A percentile compares a stretch with the other conserved stretches of the same genome.
These are phyloP conservation scores for Enteromius thamalakanensis DNA, from an alignment of 2,797 vertebrate genomes.

Conservation along the genomic window DNA sequence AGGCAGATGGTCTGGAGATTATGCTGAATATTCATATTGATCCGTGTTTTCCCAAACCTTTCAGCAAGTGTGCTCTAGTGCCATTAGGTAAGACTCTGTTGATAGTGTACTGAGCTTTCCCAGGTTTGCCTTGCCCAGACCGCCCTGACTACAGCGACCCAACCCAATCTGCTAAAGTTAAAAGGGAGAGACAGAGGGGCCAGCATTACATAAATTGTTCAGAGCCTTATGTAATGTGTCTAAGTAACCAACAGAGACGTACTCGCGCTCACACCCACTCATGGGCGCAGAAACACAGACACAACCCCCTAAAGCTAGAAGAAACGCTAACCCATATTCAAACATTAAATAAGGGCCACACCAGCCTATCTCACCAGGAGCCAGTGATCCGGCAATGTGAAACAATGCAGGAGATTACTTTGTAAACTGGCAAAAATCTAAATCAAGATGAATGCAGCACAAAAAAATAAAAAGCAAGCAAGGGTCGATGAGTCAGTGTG, in stretches of 20 bases:
- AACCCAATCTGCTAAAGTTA: constrained; percentile 50
- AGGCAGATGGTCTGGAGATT: constrained; percentile 59
- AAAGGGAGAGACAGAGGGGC: constrained; percentile 42
- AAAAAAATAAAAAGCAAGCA: constrained; percentile 36
- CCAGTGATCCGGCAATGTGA: constrained; percentile 8
- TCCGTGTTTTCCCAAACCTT: constrained; percentile 56
- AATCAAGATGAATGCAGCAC: constrained; percentile 46
- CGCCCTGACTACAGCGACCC: constrained; percentile 34
- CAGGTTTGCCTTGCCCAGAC: constrained; percentile 40
- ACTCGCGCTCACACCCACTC: constrained; percentile 43
- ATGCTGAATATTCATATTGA: constrained; percentile 61
- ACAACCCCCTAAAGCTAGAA: constrained; percentile 31
- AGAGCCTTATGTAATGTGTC: constrained; percentile 58
- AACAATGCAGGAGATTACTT: constrained; percentile 41
- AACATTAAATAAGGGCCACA: constrained; percentile 7
- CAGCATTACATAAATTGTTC: constrained; percentile 57
- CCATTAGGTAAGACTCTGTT: constrained; percentile 56
- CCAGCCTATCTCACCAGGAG: constrained; percentile 21
- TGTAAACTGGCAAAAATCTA: constrained; percentile 38
- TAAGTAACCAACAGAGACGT: constrained; percentile 52
- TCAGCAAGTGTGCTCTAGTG: constrained; percentile 49
- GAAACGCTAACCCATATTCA: constrained; percentile 32
- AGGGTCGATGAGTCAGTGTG: constrained; percentile 59
- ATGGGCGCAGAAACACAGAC: not conserved
- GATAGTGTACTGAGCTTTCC: constrained; percentile 46